A percentile compares a stretch with the other conserved stretches of the same genome.
phyloP scores from a whole-genome alignment of 64 coral and sea anemone genomes.

The Trachythela sp. region DNA sequence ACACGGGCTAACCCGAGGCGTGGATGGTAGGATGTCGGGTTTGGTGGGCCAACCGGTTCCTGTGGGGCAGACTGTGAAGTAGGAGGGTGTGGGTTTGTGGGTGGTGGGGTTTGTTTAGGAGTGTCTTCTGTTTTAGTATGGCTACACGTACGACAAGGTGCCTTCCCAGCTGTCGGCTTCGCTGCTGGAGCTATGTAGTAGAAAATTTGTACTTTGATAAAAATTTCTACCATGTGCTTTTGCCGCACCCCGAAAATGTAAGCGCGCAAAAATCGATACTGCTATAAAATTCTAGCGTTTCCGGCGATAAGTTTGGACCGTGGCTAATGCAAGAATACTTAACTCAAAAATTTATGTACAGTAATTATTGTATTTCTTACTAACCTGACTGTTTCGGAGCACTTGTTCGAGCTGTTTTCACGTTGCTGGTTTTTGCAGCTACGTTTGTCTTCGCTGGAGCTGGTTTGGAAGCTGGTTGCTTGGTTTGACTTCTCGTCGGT shows the following conservation, averaged over 20 bases:
- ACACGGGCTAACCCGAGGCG: slow-evolving; percentile 81
- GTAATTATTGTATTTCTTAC: too few species aligned
- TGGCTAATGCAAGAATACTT: too few species aligned
- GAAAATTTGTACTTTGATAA: not conserved
- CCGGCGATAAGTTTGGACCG: too few species aligned
- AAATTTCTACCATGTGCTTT: too few species aligned
- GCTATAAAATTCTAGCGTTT: too few species aligned
- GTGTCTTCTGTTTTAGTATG: not conserved
- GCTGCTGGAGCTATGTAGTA: not conserved
- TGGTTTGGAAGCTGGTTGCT: not conserved
- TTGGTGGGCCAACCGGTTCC: slow-evolving; percentile 69
- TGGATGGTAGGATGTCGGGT: slow-evolving; percentile 71
- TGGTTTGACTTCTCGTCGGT: slow-evolving; percentile 26
- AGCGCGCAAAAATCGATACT: too few species aligned
- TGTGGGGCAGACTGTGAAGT: slow-evolving; percentile 9
- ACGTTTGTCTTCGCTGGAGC: slow-evolving; percentile 4
- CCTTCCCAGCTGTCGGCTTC: not conserved
- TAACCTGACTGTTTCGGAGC: not conserved
- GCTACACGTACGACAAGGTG: not conserved
- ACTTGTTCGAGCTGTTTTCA: not conserved
- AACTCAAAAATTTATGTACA: too few species aligned
- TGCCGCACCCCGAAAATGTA: too few species aligned
- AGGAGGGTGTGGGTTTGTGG: slow-evolving; percentile 26
- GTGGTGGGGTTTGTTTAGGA: not conserved
- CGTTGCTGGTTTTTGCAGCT: slow-evolving; percentile 33